phyloP scores from a whole-genome alignment of 2,888 invertebrate species.

The Creontiades dilutus region DNA sequence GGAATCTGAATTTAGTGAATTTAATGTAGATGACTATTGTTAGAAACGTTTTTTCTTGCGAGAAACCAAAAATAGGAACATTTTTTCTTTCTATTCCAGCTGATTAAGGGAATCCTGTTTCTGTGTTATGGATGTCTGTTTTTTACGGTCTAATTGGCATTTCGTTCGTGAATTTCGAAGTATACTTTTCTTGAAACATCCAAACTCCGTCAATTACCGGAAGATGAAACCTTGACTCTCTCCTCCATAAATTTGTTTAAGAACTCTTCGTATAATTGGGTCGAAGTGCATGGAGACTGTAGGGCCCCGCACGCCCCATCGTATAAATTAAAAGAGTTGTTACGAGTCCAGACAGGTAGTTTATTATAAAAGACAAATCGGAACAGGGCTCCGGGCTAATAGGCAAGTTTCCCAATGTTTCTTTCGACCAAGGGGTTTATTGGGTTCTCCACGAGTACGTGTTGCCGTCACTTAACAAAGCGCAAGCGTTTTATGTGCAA shows the following conservation, averaged over 20 bases:
- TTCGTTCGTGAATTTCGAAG: neutral
- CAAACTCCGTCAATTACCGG: constrained; percentile 3
- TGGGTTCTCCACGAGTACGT: constrained; percentile 55
- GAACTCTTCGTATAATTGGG: constrained; percentile 65
- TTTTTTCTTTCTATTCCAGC: too few species aligned
- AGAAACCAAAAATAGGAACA: too few species aligned
- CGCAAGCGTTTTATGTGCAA: constrained; percentile 31
- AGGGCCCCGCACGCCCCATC: constrained; percentile 41
- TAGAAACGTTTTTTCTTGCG: too few species aligned
- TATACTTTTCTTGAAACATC: neutral
- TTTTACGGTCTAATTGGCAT: neutral
- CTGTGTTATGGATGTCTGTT: too few species aligned
- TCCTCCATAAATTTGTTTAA: constrained; percentile 44
- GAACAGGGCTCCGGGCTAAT: constrained; percentile 64
- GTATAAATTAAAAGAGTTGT: constrained; percentile 72
- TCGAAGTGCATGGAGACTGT: constrained; percentile 53
- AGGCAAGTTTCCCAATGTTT: constrained; percentile 69
- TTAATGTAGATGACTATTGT: too few species aligned
- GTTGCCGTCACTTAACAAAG: constrained; percentile 51
- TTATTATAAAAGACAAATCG: constrained; percentile 71
- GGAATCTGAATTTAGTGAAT: too few species aligned
- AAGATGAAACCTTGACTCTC: neutral
- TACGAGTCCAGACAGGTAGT: constrained; percentile 66
- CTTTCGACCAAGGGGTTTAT: constrained; percentile 48
- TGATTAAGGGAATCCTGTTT: too few species aligned